phyloP scores from a whole-genome alignment of 2,113 vertebrate species.

The Peromyscus polionotus region DNA sequence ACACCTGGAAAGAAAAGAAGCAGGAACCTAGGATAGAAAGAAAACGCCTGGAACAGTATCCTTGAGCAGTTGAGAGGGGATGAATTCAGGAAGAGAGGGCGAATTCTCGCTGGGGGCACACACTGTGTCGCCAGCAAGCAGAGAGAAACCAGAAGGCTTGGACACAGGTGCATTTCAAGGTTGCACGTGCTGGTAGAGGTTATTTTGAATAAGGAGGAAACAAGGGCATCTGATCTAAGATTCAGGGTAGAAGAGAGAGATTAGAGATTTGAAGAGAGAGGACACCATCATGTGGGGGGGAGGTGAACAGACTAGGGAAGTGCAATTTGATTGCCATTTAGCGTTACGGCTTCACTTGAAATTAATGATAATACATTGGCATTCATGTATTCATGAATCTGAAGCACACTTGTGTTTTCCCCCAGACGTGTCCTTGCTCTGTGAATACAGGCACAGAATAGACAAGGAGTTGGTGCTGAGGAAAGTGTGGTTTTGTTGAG shows the following conservation, averaged over 20 bases:
- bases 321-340: slow-evolving; percentile 63
- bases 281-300: neutral
- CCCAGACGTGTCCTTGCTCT: neutral
- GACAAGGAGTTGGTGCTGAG: slow-evolving; percentile 9
- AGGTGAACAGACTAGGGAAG: neutral
- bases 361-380: slow-evolving; percentile 64
- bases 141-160: neutral
- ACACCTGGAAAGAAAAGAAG: neutral
- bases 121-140: neutral
- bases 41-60: neutral
- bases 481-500: slow-evolving; percentile 42
- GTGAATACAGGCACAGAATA: slow-evolving; percentile 17
- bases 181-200: neutral
- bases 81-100: neutral
- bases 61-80: neutral
- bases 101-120: neutral
- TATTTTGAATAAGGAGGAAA: slow-evolving; percentile 35
- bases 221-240: neutral
- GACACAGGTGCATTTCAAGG: neutral
- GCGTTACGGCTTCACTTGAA: slow-evolving; percentile 50
- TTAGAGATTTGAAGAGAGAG: neutral
- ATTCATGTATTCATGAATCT: slow-evolving; percentile 53
- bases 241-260: neutral
- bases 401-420: slow-evolving; percentile 44
- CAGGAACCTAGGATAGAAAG: neutral